Base-by-base conservation (phyloP, 1,140 invertebrate species). In the Limonius californicus region DNA sequence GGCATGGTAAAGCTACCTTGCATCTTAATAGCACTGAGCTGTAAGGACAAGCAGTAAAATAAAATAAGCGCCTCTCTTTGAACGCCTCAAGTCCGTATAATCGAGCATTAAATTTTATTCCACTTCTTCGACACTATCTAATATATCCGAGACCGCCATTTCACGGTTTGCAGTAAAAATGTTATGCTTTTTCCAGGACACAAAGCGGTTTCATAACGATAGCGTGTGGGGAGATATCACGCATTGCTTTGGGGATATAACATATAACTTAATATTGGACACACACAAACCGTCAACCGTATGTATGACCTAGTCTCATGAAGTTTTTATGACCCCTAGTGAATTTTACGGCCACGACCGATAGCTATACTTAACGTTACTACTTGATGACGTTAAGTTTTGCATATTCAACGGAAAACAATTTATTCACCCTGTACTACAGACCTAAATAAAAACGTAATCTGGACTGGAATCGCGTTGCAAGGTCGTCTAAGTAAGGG, bases 81-180 rank as follows among this genome's bases (percentile, higher is more conserved):
- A 50, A 19, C 45, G 45, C 15, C 20, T 50, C 45, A 50, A 50
- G 45, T 50, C 14, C 45, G 45, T 50, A 50, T 50, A 50, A 50
- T 50, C 45, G 45, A 50, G 20, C 45, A 50, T 50, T 50, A 50
- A 50, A 50, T 50, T 50, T 50, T 50, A 50, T 50, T 50, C 45
- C 16, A 50, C 45, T 50, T 50, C 45, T 50, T 50, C 45, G 45
- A 50, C 45, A 50, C 45, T 50, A 50, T 50, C 45, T 50, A 50
- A 50, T 50, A 50, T 50, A 50, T 18, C 45, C 45, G 45, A 12
- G 45, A 50, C 45, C 45, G 15, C 16, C 45, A 21, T 50, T 50
- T 50, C 16, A 50, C 14, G 14, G 45, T 50, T 50, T 21, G 45
- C 45, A 50, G 45, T 50, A 50, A 50, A 50, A 50, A 50, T 50